Evolutionary conservation across 2,113 vertebrate genomes (phyloP), one percentile per base, ranked within the genome.

Genomic region (Malurus elegans): DNA sequence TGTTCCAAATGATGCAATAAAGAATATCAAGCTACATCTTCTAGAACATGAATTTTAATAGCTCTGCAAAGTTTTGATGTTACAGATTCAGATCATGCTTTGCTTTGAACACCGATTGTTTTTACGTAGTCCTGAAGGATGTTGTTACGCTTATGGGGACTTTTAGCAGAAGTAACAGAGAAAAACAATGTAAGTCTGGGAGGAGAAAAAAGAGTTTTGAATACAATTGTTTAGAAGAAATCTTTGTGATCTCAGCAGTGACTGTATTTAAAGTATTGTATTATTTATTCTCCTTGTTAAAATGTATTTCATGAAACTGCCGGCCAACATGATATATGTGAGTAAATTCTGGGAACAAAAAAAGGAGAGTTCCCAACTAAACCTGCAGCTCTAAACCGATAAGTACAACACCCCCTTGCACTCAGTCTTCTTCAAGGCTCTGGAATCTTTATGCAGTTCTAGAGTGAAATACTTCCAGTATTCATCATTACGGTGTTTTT

Each of bases 11-110:
- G 40, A 67, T 86, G n/a, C 32, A 51, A 71, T 86, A 78, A 91
- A 56, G 24, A 90, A 32, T 76, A 76, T 78, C 47, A 96, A 67
- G 20, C 56, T 71, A 29, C 15, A 32, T 78, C n/a, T 91, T 90
- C 79, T 71, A 83, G 40, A 93, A 67, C 40, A 80, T 60, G 40
- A 90, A 86, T 93, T 95, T 95, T 90, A 95, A 80, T 74, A 74
- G 15, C 38, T 95, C 6, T 74, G 40, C 28, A 42, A 78, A 71
- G 18, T 88, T 96, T 83, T 90, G 38, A 67, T 74, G 72, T 64
- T 96, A 50, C 44, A 71, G 56, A 74, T 90, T 93, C 60, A 62
- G 64, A 90, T 80, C 24, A 48, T 0, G 1, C 40, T 75, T 86
- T 83, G 18, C 67, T 92, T 88, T 80, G 56, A 76, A 64, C 0